Evolutionary conservation across 35 echinoderm and acorn worm species (phyloP), one percentile per base, ranked within the genome.

Genomic region (Stichopus chloronotus): DNA sequence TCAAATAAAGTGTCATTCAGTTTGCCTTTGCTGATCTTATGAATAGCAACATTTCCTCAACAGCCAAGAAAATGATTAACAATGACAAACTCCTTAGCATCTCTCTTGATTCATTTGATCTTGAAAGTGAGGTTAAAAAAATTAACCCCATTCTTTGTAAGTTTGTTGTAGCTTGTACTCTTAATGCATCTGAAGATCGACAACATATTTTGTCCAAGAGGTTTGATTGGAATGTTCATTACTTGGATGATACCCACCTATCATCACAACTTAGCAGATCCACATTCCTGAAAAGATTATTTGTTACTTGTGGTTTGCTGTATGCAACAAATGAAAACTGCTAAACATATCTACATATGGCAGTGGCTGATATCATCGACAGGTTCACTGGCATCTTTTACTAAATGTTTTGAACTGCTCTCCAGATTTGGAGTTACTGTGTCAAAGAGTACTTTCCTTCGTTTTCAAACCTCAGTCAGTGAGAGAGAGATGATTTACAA

Each of bases 361-460:
- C 83, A 5, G 16, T 93, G 25, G 77, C 71, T 77, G 92, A 93
- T n/a, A n/a, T n/a, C n/a, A n/a, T n/a, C n/a, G n/a, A n/a, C n/a
- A n/a, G n/a, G n/a, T n/a, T n/a, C n/a, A 57, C 84, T 23, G 53
- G 55, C n/a, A 10, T 87, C 92, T 19, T 93, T 72, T 10, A 88
- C 68, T 13, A 25, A 10, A 58, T 89, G 92, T 56, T 88, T 89
- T 43, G 72, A 69, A 11, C 23, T 78, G 9, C 23, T 94, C 6
- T 78, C 76, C 2, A 63, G 52, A 43, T 90, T 94, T 94, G 92
- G 86, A 10, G 63, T 89, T 11, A 88, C 65, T 22, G 65, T 79
- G 5, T 93, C 92, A 56, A 93, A 93, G 19, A 78, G 52, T 88
- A 57, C 84, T 9, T 55, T 54, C 10, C 57, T 85, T 25, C 24